Base-by-base conservation (phyloP, 2,113 vertebrate genomes). In the Pungitius pungitius region DNA sequence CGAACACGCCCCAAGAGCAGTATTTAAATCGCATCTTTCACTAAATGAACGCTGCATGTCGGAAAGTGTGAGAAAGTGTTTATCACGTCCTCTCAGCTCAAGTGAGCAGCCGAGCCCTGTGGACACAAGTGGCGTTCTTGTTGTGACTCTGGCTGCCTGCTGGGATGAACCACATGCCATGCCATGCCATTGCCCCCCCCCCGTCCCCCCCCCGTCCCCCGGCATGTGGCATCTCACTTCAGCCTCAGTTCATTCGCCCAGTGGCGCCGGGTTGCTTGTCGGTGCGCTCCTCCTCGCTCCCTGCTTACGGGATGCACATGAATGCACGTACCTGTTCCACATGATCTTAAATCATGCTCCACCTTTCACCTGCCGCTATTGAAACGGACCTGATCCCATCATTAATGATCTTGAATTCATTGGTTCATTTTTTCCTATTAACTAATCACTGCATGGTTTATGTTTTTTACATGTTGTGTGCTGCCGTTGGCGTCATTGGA, bases 81-180 rank as follows among this genome's bases (percentile, higher is more conserved):
- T 65, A 56, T 70, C 35, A 33, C 45, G 65, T 27, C n/a, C 66
- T 81, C 37, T 65, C 45, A 42, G 78, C 26, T 18, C 55, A 83
- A 83, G 69, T 66, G 78, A 80, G 73, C 84, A 85, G 79, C 64
- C 27, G 18, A 45, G 65, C 45, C 17, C 33, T 71, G 47, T 40
- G 69, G 69, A 80, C 78, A 88, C 83, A 86, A 83, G 83, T 85
- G 85, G 75, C 78, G 67, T 78, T 82, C 73, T 84, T 80, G 75
- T 66, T 77, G 47, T 75, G 68, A 78, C 55, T 73, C 63, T 61
- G 70, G 79, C 76, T 75, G 63, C 82, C 82, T 80, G 68, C 81
- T 83, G 77, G 73, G 85, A 73, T 73, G 59, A 76, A 70, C 82
- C 81, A 77, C 78, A 79, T 87, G 85, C 82, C 82, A 43, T 69